Conservation (phyloP, 2,113 vertebrate species). For the Pantherophis guttatus region DNA sequence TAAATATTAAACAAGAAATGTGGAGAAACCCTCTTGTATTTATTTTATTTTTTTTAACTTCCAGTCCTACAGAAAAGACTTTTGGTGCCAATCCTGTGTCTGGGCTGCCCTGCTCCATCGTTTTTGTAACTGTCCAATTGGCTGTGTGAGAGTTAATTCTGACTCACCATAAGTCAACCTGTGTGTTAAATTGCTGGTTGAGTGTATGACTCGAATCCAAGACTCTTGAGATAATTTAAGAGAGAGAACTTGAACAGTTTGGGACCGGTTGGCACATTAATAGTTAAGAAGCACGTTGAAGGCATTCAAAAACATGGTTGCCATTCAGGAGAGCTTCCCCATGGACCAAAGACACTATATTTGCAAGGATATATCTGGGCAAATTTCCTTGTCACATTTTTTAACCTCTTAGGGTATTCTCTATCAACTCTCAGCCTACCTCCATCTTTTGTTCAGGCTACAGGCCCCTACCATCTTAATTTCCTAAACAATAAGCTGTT, state of each 20-base stretch:
- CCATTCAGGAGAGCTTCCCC: background rate
- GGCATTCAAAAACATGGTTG: background rate
- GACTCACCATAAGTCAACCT: background rate
- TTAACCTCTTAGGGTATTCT: background rate
- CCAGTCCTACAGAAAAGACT: background rate
- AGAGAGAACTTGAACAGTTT: background rate
- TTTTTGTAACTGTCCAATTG: background rate
- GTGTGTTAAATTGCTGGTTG: background rate
- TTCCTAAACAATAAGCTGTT: background rate
- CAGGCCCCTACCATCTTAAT: background rate
- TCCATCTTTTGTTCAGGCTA: background rate
- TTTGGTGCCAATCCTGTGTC: background rate
- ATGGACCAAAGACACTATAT: background rate
- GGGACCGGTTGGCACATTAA: background rate
- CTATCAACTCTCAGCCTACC: background rate
- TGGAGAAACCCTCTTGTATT: background rate
- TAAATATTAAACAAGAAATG: background rate
- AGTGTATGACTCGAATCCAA: background rate
- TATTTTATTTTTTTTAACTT: background rate
- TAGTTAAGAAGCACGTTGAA: background rate
- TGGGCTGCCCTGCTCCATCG: background rate
- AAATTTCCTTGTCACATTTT: background rate
- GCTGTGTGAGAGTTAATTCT: background rate
- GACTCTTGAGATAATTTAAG: background rate
- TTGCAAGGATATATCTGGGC: background rate